Percentiles rank a stretch among this genome's conserved stretches.
Conservation (phyloP, 1,140 invertebrate genomes). For the Portunus trituberculatus region DNA sequence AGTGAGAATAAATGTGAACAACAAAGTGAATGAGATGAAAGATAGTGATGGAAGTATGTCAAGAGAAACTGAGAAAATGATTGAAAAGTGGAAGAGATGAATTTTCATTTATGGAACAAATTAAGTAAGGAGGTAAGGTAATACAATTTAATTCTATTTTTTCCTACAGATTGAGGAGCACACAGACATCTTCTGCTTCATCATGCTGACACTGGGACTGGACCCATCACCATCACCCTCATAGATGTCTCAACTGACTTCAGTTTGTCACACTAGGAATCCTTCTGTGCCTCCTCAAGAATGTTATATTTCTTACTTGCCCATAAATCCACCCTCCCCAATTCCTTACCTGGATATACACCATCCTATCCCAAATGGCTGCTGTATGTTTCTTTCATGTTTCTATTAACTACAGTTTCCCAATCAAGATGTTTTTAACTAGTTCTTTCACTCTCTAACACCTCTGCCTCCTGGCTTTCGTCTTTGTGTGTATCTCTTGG, state of each 20-base stretch:
- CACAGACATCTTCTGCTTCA: conserved; percentile 93
- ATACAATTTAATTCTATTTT: not conserved
- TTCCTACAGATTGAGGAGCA: conserved; percentile 91
- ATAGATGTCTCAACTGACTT: not conserved
- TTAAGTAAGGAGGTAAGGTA: no score
- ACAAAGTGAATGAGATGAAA: no score
- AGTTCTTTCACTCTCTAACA: not conserved
- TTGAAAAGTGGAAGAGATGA: no score
- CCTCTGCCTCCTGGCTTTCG: no score
- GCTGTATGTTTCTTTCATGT: not conserved
- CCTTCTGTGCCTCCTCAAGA: not conserved
- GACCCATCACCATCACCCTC: conserved; percentile 81
- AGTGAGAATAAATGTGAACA: no score
- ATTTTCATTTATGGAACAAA: no score
- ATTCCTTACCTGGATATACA: not conserved
- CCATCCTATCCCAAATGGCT: not conserved
- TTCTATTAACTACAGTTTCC: not conserved
- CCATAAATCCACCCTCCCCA: not conserved
- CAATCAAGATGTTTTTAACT: not conserved
- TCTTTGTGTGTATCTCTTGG: no score
- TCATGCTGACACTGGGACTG: conserved; percentile 88
- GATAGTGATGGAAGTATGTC: no score
- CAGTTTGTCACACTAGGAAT: not conserved
- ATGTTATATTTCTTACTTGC: no score
- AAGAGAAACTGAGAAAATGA: no score